Evolutionary conservation across 92 coral and sea anemone species (phyloP).

Genomic region (Scolanthus callimorphus): DNA sequence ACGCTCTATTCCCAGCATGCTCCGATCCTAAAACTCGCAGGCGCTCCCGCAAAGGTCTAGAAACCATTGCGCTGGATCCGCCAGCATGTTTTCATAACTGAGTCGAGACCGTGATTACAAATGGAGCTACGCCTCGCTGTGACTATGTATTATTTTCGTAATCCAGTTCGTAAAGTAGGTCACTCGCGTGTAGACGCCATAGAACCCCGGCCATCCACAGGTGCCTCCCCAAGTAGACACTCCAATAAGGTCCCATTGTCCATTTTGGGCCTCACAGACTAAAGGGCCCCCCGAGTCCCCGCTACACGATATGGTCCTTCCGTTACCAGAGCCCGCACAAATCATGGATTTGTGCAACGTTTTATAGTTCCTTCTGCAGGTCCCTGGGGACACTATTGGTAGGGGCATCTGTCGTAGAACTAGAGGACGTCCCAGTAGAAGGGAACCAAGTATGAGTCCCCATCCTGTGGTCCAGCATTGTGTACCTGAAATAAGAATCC

Average conservation of each 20-base stretch:
- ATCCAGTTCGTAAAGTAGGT: constrained; percentile 20
- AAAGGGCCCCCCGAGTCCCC: constrained; percentile 36
- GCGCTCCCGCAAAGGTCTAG: too few relatives aligned
- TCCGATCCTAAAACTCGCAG: too few relatives aligned
- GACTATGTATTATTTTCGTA: not conserved
- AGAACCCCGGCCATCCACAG: constrained; percentile 18
- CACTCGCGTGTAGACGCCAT: constrained; percentile 15
- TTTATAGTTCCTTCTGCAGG: constrained; percentile 6
- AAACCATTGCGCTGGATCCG: too few relatives aligned
- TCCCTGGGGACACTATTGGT: constrained; percentile 8
- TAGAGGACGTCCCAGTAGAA: not conserved
- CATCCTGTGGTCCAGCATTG: constrained; percentile 40
- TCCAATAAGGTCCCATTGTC: constrained; percentile 26
- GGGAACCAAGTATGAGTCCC: constrained; percentile 33
- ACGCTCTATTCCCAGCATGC: too few relatives aligned
- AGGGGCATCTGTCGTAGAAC: constrained; percentile 20
- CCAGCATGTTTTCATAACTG: too few relatives aligned
- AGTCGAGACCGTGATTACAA: too few relatives aligned
- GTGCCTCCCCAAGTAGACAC: constrained; percentile 19
- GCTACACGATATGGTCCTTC: constrained; percentile 17
- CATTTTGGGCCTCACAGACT: constrained; percentile 17
- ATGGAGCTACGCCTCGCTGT: too few relatives aligned
- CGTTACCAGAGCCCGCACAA: constrained; percentile 18
- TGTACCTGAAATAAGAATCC: constrained; percentile 14
- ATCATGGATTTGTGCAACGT: constrained; percentile 19